These are phyloP conservation scores for Heliothis virescens DNA, from an alignment of 1,140 invertebrate genomes.

Conservation along the genomic window DNA sequence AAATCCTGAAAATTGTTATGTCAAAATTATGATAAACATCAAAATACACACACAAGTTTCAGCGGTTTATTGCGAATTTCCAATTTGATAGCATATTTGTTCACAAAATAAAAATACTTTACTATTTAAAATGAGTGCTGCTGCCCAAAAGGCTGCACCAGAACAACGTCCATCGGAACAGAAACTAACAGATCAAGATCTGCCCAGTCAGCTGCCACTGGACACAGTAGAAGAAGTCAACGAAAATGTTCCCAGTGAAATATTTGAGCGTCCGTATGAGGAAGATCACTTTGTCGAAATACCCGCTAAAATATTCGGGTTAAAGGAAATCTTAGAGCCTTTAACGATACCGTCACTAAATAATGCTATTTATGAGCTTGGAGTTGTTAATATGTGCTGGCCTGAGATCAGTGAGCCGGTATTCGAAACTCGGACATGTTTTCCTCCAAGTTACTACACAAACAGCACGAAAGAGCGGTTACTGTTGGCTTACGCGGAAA, in stretches of 20 bases:
- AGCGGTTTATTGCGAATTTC: background rate
- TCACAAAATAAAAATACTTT: background rate
- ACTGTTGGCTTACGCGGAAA: constrained; percentile 91
- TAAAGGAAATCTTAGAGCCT: constrained; percentile 68
- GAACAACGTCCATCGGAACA: constrained; percentile 62
- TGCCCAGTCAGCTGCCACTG: constrained; percentile 58
- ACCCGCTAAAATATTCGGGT: constrained; percentile 72
- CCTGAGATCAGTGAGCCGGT: constrained; percentile 82
- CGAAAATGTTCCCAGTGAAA: constrained; percentile 69
- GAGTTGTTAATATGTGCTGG: constrained; percentile 80
- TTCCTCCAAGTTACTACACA: constrained; percentile 90
- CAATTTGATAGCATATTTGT: background rate
- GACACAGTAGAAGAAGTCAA: constrained; percentile 78
- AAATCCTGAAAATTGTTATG: constrained; percentile 60
- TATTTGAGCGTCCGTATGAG: constrained; percentile 71
- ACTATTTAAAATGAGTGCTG: constrained; percentile 56
- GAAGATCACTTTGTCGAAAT: constrained; percentile 72
- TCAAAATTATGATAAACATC: constrained; percentile 44
- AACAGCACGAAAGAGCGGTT: constrained; percentile 93
- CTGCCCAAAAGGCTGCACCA: constrained; percentile 51
- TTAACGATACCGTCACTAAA: constrained; percentile 73
- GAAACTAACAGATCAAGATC: constrained; percentile 60
- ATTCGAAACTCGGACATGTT: constrained; percentile 86
- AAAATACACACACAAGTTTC: background rate
- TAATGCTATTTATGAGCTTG: constrained; percentile 81